Percentiles rank a stretch among this genome's conserved stretches.
Evolutionary conservation across 2,113 vertebrate genomes (phyloP).

Genomic region (Hoplias malabaricus): DNA sequence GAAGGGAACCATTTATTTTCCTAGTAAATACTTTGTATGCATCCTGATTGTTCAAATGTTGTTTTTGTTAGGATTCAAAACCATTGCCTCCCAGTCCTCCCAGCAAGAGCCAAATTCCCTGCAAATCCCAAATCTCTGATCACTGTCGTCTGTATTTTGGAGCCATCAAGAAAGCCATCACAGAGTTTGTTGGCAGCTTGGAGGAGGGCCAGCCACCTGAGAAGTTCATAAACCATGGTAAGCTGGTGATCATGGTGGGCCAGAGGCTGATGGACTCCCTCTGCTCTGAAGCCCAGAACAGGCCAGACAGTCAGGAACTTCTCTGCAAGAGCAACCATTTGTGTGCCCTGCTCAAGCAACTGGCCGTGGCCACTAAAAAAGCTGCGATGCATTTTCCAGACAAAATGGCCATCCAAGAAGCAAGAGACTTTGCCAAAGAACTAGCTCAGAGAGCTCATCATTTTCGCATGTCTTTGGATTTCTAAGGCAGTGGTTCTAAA

Average conservation of each 20-base stretch:
- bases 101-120: constrained; percentile 13
- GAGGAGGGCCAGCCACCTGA: constrained; percentile 78
- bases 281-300: constrained; percentile 78
- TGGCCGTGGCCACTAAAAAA: constrained; percentile 88
- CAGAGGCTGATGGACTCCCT: constrained; percentile 88
- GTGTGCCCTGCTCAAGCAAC: constrained; percentile 85
- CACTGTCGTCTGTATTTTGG: constrained; percentile 87
- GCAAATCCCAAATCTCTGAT: constrained; percentile 65
- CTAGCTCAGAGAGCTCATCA: constrained; percentile 77
- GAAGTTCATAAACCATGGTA: constrained; percentile 87
- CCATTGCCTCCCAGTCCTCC: background rate
- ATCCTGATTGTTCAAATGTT: constrained; percentile 7
- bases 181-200: constrained; percentile 74
- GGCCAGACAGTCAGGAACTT: constrained; percentile 59
- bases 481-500: constrained; percentile 40
- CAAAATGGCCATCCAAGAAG: constrained; percentile 65
- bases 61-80: constrained; percentile 22
- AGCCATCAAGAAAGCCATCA: constrained; percentile 86
- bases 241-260: constrained; percentile 91
- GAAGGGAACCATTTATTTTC: background rate
- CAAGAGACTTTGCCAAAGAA: constrained; percentile 70
- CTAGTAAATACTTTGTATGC: background rate
- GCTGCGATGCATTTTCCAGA: constrained; percentile 80
- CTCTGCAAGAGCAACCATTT: constrained; percentile 83
- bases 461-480: constrained; percentile 76